These are phyloP conservation scores for Chaetodon trifascialis DNA, from an alignment of 2,113 vertebrate genomes.

Conservation along the genomic window DNA sequence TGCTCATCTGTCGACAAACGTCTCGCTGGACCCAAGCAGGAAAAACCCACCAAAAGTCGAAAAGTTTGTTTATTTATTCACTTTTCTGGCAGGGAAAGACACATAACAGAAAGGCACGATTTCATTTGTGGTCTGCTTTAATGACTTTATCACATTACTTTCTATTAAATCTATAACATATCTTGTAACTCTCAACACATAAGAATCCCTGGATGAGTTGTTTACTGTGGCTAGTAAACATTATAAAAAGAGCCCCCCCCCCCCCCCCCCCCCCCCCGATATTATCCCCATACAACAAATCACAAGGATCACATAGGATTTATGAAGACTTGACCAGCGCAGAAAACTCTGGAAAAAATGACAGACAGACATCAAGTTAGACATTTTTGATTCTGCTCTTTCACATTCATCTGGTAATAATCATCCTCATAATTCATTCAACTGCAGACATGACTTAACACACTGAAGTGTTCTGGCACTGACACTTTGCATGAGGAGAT, in stretches of 20 bases:
- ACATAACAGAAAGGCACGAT: slow-evolving; percentile 15
- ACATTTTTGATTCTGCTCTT: background rate
- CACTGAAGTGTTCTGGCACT: slow-evolving; percentile 23
- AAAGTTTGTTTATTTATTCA: slow-evolving; percentile 46
- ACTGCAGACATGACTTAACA: background rate
- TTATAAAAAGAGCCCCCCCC: slow-evolving; percentile 9
- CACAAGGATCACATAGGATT: slow-evolving; percentile 1
- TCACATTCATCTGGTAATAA: background rate
- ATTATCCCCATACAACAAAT: slow-evolving; percentile 21
- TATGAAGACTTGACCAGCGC: slow-evolving; percentile 78
- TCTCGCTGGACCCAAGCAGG: background rate
- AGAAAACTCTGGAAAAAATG: slow-evolving; percentile 76
- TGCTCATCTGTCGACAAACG: slow-evolving; percentile 2
- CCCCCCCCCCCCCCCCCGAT: slow-evolving; percentile 27
- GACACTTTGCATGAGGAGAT: slow-evolving; percentile 6
- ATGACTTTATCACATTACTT: slow-evolving; percentile 25
- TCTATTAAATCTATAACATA: slow-evolving; percentile 14
- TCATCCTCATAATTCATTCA: background rate
- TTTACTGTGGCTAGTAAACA: slow-evolving; percentile 20
- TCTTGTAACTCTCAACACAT: background rate
- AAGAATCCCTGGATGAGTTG: background rate
- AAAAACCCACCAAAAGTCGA: slow-evolving; percentile 13
- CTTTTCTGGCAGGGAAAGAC: slow-evolving; percentile 46
- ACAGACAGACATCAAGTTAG: background rate
- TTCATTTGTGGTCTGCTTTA: slow-evolving; percentile 17